A percentile compares a stretch with the other conserved stretches of the same genome.
These are phyloP conservation scores for Catharus ustulatus DNA, from an alignment of 2,797 vertebrate species.

Conservation along the genomic window DNA sequence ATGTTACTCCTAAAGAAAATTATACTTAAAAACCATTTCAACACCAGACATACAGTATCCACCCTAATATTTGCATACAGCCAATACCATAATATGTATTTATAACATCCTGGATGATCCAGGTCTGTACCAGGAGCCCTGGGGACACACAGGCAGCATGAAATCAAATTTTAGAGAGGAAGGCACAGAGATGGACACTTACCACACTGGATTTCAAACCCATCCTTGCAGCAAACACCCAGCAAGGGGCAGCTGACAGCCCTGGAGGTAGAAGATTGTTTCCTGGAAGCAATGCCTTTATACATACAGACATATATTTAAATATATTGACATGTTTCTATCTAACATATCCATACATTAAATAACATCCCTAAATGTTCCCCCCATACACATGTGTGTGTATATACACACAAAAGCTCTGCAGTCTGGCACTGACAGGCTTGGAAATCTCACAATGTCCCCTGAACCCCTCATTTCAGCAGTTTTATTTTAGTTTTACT, in stretches of 20 bases:
- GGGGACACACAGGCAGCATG: background rate
- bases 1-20: no score
- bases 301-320: background rate
- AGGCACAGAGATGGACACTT: background rate
- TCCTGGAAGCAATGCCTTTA: background rate
- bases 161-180: background rate
- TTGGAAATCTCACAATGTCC: background rate
- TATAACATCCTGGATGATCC: no score
- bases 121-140: background rate
- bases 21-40: no score
- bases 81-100: no score
- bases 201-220: background rate
- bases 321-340: background rate
- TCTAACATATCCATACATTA: background rate
- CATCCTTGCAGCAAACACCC: background rate
- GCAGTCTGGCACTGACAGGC: background rate
- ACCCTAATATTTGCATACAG: no score
- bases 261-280: background rate
- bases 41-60: no score
- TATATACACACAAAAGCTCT: background rate
- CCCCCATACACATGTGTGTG: fast-evolving
- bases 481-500: background rate
- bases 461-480: background rate
- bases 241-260: background rate
- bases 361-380: background rate